phyloP scores from a whole-genome alignment of 2,888 invertebrate species.

The Deilephila porcellus region DNA sequence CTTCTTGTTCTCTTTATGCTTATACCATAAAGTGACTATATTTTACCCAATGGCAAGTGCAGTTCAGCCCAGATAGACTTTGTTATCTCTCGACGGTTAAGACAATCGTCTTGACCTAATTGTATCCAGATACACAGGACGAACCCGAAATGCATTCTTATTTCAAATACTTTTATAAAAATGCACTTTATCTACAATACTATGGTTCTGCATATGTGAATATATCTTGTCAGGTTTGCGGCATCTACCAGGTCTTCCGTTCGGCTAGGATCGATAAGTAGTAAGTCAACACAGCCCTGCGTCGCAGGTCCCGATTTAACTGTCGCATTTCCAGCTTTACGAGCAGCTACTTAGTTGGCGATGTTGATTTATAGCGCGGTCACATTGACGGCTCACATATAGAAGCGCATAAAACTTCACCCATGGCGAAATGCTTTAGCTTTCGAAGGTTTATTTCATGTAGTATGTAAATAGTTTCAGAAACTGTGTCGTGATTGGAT shows the following conservation, averaged over 20 bases:
- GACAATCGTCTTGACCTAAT: too few relatives aligned
- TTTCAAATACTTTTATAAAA: too few relatives aligned
- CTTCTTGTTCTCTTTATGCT: too few relatives aligned
- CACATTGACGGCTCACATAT: constrained; percentile 18
- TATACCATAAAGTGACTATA: too few relatives aligned
- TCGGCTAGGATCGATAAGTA: constrained; percentile 6
- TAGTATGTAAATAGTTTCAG: neutral
- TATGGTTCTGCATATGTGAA: too few relatives aligned
- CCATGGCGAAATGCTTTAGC: constrained; percentile 16
- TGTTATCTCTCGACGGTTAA: too few relatives aligned
- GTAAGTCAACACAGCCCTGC: constrained; percentile 18
- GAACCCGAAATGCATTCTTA: too few relatives aligned
- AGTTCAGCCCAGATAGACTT: too few relatives aligned
- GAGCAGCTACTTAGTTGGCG: constrained; percentile 35
- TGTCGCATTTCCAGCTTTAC: constrained; percentile 39
- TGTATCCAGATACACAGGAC: too few relatives aligned
- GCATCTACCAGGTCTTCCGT: neutral
- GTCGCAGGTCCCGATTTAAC: constrained; percentile 15
- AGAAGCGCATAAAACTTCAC: constrained; percentile 28
- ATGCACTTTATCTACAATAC: too few relatives aligned
- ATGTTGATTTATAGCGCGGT: constrained; percentile 39
- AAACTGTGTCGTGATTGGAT: too few relatives aligned
- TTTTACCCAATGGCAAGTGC: too few relatives aligned
- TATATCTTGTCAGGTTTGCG: neutral
- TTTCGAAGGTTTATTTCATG: neutral